These are phyloP conservation scores for Synanthedon tipuliformis DNA, from an alignment of 2,888 invertebrate genomes.

Conservation along the genomic window DNA sequence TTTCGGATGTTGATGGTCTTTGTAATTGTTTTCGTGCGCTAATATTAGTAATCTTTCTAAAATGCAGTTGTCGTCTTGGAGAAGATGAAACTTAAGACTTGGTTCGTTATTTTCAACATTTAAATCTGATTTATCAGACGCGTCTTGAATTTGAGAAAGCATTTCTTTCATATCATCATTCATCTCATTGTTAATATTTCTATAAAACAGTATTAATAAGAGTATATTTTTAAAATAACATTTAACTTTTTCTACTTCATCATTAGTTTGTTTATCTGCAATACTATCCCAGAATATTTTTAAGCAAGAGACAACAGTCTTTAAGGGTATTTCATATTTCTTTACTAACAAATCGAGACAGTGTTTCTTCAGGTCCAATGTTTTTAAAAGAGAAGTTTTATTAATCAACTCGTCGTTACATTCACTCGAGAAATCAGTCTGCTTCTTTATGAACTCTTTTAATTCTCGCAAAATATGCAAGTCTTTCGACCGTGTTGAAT, in stretches of 20 bases:
- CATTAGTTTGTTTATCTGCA: constrained; percentile 17
- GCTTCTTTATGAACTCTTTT: constrained; percentile 74
- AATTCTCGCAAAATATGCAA: constrained; percentile 85
- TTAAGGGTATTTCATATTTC: constrained; percentile 73
- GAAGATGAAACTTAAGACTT: constrained; percentile 34
- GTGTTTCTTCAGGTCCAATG: constrained; percentile 77
- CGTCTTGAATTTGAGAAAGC: constrained; percentile 28
- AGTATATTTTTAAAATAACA: constrained; percentile 42
- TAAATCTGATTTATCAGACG: neutral
- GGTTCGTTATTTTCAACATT: constrained; percentile 4
- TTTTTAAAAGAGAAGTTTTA: constrained; percentile 75
- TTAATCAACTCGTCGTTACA: constrained; percentile 64
- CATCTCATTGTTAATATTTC: constrained; percentile 37
- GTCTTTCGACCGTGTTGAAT: constrained; percentile 88
- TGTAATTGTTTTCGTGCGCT: constrained; percentile 56
- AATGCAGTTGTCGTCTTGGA: constrained; percentile 71
- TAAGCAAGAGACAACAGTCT: constrained; percentile 66
- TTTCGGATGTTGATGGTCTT: constrained; percentile 48
- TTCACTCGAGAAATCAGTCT: constrained; percentile 57
- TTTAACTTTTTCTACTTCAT: constrained; percentile 29
- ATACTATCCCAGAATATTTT: constrained; percentile 57
- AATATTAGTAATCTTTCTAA: constrained; percentile 74
- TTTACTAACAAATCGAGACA: constrained; percentile 77
- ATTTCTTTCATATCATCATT: constrained; percentile 40
- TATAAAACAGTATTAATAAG: constrained; percentile 42